phyloP scores from a whole-genome alignment of 2,797 vertebrate genomes.

The Pristis pectinata region DNA sequence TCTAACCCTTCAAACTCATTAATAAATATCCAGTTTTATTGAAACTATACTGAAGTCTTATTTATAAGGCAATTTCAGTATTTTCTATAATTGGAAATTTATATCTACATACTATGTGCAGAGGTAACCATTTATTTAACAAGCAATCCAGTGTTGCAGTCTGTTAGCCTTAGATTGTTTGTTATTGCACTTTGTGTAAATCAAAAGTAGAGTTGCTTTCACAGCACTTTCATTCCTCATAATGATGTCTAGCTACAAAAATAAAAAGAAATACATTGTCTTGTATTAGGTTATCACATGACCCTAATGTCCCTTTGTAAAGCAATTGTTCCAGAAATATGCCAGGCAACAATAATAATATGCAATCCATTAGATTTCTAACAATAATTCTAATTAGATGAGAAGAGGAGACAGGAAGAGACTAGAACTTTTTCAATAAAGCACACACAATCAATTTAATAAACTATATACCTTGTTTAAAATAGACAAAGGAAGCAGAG shows the following conservation, averaged over 20 bases:
- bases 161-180: not conserved
- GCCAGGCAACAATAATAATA: not conserved
- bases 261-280: not conserved
- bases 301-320: not conserved
- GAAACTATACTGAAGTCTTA: not conserved
- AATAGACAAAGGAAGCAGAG: not conserved
- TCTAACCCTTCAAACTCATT: not conserved
- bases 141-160: not conserved
- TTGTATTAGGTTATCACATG: not conserved
- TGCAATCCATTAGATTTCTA: not conserved
- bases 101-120: not conserved
- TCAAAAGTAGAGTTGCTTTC: not conserved
- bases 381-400: not conserved
- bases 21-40: constrained; percentile 17
- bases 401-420: not conserved
- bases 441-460: not conserved
- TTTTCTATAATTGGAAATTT: not conserved
- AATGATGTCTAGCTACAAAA: not conserved
- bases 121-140: not conserved
- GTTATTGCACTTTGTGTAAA: not conserved
- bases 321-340: not conserved
- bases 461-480: not conserved
- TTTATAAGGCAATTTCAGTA: not conserved
- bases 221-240: not conserved
- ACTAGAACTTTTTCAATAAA: not conserved